Evolutionary conservation across 2,888 invertebrate species (phyloP), one percentile per base, ranked within the genome.

Genomic region (Listrodromus nycthemerus): DNA sequence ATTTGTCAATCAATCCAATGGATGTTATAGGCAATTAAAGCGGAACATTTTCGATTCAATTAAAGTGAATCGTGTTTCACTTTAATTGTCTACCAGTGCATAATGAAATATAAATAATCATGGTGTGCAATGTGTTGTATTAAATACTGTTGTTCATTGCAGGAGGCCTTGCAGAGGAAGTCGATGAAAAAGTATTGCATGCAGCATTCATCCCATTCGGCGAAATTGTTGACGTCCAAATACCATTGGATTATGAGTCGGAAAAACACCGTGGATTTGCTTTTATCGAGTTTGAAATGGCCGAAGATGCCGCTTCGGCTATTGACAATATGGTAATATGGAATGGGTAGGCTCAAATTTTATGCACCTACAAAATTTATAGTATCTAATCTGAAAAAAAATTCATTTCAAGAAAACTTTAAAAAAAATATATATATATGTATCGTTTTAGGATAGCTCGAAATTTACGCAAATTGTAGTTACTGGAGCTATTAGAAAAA

Each of bases 131-230:
- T 16, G 50, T n/a, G 1, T 19, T 3, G 4, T 41, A 13, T 66
- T 37, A 5, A 10, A n/a, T 16, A 13, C 2, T 45, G 2, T 65
- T 30, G 30, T 41, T 71, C 0, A 37, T 80, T 83, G 69, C 74
- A 94, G 95, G 98, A 41, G 98, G 98, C 5, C 94, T 98, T 88
- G 97, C 98, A 0, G 98, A 99, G 91, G 99, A 99, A 94, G 99
- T 99, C 0, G 98, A 98, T 89, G 98, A 99, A 90, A 98, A 99
- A 94, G 96, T 98, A 30, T 94, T 99, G 48, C 98, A 98, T 93
- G 98, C 98, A 75, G 99, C 99, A 0, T 99, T 99, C 92, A 98
- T 99, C 88, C 99, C 99, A 1, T 99, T 99, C 93, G 99, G 99
- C 8, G 99, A 99, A 93, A 96, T 99, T 82, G 96, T 98, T n/a